Evolutionary conservation across 1,140 invertebrate genomes (phyloP).

Genomic region (Drosophila yakuba): DNA sequence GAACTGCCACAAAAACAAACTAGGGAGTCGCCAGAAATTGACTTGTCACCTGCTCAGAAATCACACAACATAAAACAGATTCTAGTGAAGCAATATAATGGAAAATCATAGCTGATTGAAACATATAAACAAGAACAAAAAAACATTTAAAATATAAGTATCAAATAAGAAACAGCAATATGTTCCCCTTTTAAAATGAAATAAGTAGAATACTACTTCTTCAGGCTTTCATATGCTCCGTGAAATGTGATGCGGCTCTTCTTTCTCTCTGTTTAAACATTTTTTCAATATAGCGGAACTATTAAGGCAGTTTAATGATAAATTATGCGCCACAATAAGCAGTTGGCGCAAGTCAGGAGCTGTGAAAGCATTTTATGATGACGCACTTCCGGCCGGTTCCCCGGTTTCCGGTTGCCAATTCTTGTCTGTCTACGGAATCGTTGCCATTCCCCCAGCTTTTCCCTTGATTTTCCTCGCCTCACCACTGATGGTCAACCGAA

Average conservation of each 20-base stretch:
- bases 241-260: too few species aligned
- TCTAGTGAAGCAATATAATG: too few species aligned
- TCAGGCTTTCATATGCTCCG: too few species aligned
- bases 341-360: conserved; percentile 48
- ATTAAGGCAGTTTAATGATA: conserved; percentile 83
- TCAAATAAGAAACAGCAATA: too few species aligned
- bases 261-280: conserved; percentile 22
- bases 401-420: conserved; percentile 8
- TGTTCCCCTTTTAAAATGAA: too few species aligned
- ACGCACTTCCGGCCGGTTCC: conserved; percentile 68
- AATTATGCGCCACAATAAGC: conserved; percentile 81
- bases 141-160: too few species aligned
- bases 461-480: conserved; percentile 11
- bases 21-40: conserved; percentile 59
- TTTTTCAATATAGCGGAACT: conserved; percentile 79
- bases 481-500: conserved; percentile 50
- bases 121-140: too few species aligned
- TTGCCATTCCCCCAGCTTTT: background rate
- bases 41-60: conserved; percentile 60
- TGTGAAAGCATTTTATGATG: conserved; percentile 82
- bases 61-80: conserved; percentile 55
- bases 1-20: conserved; percentile 80
- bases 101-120: too few species aligned
- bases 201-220: too few species aligned
- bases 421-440: conserved; percentile 28